Base-by-base conservation (phyloP, 2,797 vertebrate species). In the Hemibagrus guttatus region DNA sequence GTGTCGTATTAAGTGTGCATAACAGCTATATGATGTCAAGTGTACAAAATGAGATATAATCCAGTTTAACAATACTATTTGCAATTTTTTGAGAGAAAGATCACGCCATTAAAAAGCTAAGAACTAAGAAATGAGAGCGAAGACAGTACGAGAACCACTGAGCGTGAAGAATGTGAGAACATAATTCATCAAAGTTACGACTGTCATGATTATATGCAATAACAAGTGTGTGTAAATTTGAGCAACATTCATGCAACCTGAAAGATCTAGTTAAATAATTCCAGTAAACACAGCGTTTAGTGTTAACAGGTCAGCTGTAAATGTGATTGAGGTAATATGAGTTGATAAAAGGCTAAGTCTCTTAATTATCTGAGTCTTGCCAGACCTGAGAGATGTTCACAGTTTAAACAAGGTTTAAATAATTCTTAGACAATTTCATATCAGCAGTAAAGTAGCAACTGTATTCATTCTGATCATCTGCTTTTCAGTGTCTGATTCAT, bases 71-170 rank as follows among this genome's bases (percentile, higher is more conserved):
- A 68, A 68, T 68, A 31, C 64, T 5, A 16, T 64, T 63, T 66
- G 11, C 11, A n/a, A 63, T 63, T 26, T 61, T 9, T 28, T 13
- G 14, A 97, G 99, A 61, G 93, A 98, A 98, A 0, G 97, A 99
- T 89, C 86, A 97, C 75, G 97, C 97, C 84, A 97, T 99, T 91
- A 96, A 94, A 91, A 95, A 95, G 23, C 94, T 99, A 91, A 98
- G 99, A 95, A 39, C 35, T 39, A 96, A 0, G 97, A 99, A 90
- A 96, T 96, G 21, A 96, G 95, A 95, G 96, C 78, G 97, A 97
- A 74, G 97, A 98, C 91, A 96, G 95, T 0, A 97, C 98, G 91
- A 89, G 95, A 86, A 94, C 95, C 97, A 97, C 97, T 99, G 81
- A 59, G 83, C 52, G 56, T 74, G 28, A 81, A 23, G 61, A 16